phyloP scores from a whole-genome alignment of 2,888 invertebrate genomes.

The Resseliella maxima region DNA sequence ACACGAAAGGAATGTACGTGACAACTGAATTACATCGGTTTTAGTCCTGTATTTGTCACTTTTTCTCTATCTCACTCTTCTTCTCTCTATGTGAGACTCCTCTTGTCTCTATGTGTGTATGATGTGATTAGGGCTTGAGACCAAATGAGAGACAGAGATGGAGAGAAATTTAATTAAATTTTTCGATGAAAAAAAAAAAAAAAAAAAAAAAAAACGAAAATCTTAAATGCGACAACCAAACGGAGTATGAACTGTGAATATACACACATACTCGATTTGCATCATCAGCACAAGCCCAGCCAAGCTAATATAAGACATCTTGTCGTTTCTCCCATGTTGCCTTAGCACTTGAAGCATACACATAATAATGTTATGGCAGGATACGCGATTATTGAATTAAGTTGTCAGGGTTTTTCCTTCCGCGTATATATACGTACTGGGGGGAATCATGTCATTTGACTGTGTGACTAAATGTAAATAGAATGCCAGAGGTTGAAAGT shows the following conservation, averaged over 20 bases:
- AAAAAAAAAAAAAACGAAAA: neutral
- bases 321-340: neutral
- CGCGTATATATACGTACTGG: neutral
- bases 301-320: neutral
- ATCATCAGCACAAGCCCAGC: neutral
- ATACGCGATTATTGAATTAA: conserved; percentile 45
- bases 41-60: too few species aligned
- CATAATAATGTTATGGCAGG: conserved; percentile 49
- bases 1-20: conserved; percentile 45
- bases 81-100: neutral
- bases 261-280: too few species aligned
- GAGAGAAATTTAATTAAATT: conserved; percentile 38
- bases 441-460: neutral
- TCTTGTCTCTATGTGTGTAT: too few species aligned
- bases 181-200: neutral
- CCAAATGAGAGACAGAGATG: too few species aligned
- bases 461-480: conserved; percentile 33
- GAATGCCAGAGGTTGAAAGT: conserved; percentile 26
- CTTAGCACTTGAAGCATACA: conserved; percentile 1
- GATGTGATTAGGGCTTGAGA: conserved; percentile 26
- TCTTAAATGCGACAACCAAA: neutral
- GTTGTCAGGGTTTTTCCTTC: conserved; percentile 51
- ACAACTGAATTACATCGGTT: conserved; percentile 38
- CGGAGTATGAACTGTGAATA: too few species aligned
- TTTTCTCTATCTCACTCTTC: neutral